Evolutionary conservation across 1,140 invertebrate genomes (phyloP).

Genomic region (Pectinophora gossypiella): DNA sequence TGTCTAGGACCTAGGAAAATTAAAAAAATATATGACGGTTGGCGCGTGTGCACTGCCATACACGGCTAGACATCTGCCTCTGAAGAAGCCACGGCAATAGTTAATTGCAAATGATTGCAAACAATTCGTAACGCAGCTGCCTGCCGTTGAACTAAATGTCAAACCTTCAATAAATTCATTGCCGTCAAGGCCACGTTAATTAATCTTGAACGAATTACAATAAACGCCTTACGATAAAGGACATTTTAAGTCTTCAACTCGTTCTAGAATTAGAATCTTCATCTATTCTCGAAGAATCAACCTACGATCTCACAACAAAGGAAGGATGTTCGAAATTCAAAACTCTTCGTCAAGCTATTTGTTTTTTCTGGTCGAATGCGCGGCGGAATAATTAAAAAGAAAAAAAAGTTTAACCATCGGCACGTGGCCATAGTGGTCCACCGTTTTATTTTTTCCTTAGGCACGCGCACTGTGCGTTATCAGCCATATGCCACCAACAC

Average conservation of each 20-base stretch:
- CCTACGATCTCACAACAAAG: too few relatives aligned
- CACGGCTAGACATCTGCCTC: slow-evolving; percentile 44
- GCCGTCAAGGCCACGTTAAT: slow-evolving; percentile 33
- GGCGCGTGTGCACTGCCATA: slow-evolving; percentile 24
- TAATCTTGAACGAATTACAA: too few relatives aligned
- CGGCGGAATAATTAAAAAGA: slow-evolving; percentile 14
- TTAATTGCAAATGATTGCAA: slow-evolving; percentile 27
- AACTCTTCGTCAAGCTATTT: neutral
- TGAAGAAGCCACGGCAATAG: slow-evolving; percentile 27
- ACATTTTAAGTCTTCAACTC: too few relatives aligned
- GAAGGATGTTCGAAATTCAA: neutral
- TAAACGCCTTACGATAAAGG: too few relatives aligned
- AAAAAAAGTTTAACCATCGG: slow-evolving; percentile 32
- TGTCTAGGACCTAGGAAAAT: neutral
- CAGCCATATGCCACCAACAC: slow-evolving; percentile 45
- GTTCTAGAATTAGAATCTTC: too few relatives aligned
- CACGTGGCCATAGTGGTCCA: too few relatives aligned
- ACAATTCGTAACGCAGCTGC: slow-evolving; percentile 58
- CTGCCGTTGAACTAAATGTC: slow-evolving; percentile 51
- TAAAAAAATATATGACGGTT: slow-evolving; percentile 42
- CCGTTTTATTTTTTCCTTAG: slow-evolving; percentile 24
- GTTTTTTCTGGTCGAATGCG: neutral
- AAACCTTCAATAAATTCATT: slow-evolving; percentile 50
- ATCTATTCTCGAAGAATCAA: too few relatives aligned
- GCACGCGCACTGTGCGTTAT: slow-evolving; percentile 25